These are phyloP conservation scores for Helarctos malayanus DNA, from an alignment of 2,797 vertebrate genomes.

Conservation along the genomic window DNA sequence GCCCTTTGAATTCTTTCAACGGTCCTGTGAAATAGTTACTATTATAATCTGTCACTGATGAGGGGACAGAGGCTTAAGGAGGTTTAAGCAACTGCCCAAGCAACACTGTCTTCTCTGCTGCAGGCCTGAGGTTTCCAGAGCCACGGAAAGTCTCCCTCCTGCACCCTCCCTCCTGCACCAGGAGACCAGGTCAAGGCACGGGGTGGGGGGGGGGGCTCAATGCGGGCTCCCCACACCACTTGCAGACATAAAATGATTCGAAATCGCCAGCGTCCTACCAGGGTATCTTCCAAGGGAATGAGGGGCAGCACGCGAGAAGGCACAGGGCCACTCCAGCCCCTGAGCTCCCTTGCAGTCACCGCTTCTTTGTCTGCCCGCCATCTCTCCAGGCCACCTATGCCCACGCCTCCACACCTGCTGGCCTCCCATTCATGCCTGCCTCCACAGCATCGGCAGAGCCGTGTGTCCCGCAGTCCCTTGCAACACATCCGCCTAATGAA, in stretches of 20 bases:
- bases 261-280: not conserved
- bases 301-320: not conserved
- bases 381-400: not conserved
- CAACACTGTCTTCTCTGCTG: not conserved
- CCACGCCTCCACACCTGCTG: not conserved
- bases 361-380: not conserved
- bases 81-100: not conserved
- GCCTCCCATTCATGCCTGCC: not conserved
- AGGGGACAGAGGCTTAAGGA: not conserved
- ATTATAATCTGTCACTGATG: not conserved
- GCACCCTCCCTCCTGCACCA: not conserved
- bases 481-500: not conserved
- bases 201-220: fast-evolving
- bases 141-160: not conserved
- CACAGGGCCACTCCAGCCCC: not conserved
- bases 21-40: not conserved
- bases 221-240: too few relatives aligned
- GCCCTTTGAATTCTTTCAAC: not conserved
- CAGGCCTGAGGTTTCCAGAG: not conserved
- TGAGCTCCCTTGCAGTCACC: not conserved
- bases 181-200: not conserved
- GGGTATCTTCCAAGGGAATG: not conserved
- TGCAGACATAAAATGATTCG: not conserved
- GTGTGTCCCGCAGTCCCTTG: not conserved
- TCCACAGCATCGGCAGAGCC: not conserved